Percentiles rank a stretch among this genome's conserved stretches.
Evolutionary conservation across 2,113 vertebrate species (phyloP).

Genomic region (Axis porcinus): DNA sequence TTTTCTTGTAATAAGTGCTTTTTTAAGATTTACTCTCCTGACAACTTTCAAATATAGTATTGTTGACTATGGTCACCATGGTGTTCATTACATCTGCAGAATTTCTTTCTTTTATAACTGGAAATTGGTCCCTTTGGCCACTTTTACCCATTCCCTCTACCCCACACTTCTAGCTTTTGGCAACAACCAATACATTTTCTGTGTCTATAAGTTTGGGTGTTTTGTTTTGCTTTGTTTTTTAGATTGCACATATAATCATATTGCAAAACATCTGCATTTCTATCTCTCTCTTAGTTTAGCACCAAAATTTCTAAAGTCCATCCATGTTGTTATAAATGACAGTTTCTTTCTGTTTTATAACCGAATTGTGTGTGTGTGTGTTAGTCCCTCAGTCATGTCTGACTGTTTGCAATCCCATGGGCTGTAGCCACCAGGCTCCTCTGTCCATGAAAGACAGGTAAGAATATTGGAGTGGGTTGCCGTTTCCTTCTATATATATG

Average conservation of each 20-base stretch:
- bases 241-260: neutral
- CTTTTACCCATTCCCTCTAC: neutral
- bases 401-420: neutral
- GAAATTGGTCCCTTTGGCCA: neutral
- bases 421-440: neutral
- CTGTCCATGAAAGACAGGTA: neutral
- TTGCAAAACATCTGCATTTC: neutral
- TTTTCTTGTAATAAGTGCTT: neutral
- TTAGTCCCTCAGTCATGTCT: neutral
- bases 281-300: neutral
- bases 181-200: neutral
- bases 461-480: neutral
- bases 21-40: neutral
- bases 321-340: neutral
- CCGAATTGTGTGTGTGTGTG: neutral
- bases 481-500: neutral
- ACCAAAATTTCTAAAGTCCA: neutral
- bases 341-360: neutral
- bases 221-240: neutral
- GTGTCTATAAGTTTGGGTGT: neutral
- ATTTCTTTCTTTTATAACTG: neutral
- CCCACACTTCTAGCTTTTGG: neutral
- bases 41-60: neutral
- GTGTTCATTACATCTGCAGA: neutral
- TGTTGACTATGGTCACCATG: neutral